phyloP scores from a whole-genome alignment of 2,113 vertebrate species.

The Phylloscopus whistleri region DNA sequence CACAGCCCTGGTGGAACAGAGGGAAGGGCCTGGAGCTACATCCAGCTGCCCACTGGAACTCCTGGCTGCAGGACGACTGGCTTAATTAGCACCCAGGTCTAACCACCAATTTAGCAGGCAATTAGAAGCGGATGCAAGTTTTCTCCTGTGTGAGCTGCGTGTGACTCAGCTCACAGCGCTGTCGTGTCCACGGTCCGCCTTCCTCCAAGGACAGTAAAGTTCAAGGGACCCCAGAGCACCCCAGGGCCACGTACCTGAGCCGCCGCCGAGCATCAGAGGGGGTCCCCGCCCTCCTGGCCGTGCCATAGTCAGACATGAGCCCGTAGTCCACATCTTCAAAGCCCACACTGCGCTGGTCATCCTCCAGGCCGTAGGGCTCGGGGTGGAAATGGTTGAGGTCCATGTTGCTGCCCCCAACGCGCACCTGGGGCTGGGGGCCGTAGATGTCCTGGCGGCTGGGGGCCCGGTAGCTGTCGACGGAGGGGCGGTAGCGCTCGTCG shows the following conservation, averaged over 20 bases:
- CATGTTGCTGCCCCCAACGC: constrained; percentile 87
- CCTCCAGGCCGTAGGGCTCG: constrained; percentile 88
- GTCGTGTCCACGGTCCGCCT: fast-evolving
- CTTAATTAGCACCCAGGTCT: not conserved
- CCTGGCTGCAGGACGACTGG: not conserved
- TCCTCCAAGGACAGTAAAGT: not conserved
- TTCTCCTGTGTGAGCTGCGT: not conserved
- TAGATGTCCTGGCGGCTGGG: constrained; percentile 88
- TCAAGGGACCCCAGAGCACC: not conserved
- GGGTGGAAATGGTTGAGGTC: constrained; percentile 89
- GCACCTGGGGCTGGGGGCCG: constrained; percentile 91
- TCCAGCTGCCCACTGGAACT: not conserved
- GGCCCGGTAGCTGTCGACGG: constrained; percentile 84
- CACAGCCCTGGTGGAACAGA: not conserved
- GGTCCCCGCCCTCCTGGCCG: constrained; percentile 79
- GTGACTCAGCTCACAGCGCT: not conserved
- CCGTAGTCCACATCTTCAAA: constrained; percentile 91
- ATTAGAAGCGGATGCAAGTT: not conserved
- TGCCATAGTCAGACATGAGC: constrained; percentile 86
- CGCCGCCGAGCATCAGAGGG: constrained; percentile 81
- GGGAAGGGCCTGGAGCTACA: not conserved
- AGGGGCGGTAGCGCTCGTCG: constrained; percentile 86
- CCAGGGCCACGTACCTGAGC: constrained; percentile 72
- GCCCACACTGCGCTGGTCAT: constrained; percentile 92
- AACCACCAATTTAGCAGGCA: constrained; percentile 41